Evolutionary conservation across 1,140 invertebrate genomes (phyloP).

Genomic region (Acromyrmex echinatior): DNA sequence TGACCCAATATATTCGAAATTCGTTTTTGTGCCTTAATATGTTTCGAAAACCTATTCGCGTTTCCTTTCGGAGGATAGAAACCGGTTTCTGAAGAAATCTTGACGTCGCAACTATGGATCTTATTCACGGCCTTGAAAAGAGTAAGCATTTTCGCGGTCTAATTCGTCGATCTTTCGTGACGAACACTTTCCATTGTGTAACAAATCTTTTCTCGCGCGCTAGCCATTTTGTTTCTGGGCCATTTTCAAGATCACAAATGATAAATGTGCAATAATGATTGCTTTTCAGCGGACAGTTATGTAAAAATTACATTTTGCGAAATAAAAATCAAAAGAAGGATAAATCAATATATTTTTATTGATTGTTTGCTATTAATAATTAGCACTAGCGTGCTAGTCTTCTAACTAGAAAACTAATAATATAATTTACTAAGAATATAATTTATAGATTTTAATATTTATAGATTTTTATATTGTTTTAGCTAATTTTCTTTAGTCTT

Average conservation of each 20-base stretch:
- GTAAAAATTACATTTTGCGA: not conserved
- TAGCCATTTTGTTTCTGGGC: not conserved
- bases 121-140: slow-evolving; percentile 85
- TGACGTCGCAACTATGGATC: slow-evolving; percentile 77
- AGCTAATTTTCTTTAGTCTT: too few species aligned
- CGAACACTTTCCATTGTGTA: slow-evolving; percentile 87
- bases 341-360: not conserved
- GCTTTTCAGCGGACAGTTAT: slow-evolving; percentile 1
- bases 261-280: not conserved
- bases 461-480: too few species aligned
- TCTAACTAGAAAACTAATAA: too few species aligned
- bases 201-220: slow-evolving; percentile 79
- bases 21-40: not conserved
- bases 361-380: not conserved
- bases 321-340: not conserved
- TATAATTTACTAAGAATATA: too few species aligned
- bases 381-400: too few species aligned
- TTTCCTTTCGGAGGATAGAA: slow-evolving; percentile 67
- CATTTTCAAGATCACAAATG: slow-evolving; percentile 15
- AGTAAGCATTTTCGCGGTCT: slow-evolving; percentile 83
- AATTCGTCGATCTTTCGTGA: slow-evolving; percentile 84
- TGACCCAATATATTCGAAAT: not conserved
- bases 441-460: too few species aligned
- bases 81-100: slow-evolving; percentile 82
- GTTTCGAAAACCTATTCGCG: slow-evolving; percentile 32